Conservation (phyloP, 64 coral and sea anemone genomes). For the Stylophora pistillata region DNA sequence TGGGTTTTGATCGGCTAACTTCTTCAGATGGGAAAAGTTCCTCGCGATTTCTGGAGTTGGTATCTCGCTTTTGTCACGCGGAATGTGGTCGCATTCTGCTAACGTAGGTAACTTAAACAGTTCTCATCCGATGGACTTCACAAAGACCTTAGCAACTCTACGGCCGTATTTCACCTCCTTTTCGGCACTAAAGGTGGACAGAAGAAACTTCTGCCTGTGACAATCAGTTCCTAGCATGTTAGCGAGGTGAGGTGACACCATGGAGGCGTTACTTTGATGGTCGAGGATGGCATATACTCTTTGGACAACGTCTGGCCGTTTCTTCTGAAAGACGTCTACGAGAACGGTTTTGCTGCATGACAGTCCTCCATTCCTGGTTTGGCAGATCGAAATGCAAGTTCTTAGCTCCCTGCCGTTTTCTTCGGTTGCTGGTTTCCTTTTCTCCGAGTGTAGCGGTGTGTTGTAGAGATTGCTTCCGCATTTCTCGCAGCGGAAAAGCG, state of each 20-base stretch:
- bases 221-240: background rate
- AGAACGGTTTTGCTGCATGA: too few relatives aligned
- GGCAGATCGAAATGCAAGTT: too few relatives aligned
- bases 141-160: background rate
- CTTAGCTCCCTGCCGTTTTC: too few relatives aligned
- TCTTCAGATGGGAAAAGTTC: too few relatives aligned
- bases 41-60: background rate
- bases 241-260: background rate
- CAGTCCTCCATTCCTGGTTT: too few relatives aligned
- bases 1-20: too few relatives aligned
- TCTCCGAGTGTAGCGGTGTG: too few relatives aligned
- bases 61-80: background rate
- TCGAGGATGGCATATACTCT: conserved; percentile 29
- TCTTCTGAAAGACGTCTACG: too few relatives aligned
- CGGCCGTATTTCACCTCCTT: conserved; percentile 10
- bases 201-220: conserved; percentile 7
- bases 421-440: too few relatives aligned
- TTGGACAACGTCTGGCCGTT: background rate
- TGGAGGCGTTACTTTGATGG: conserved; percentile 37
- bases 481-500: too few relatives aligned
- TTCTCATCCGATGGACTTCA: background rate
- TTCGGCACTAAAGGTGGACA: background rate
- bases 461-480: too few relatives aligned
- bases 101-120: conserved; percentile 9
- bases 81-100: conserved; percentile 14